A percentile compares a stretch with the other conserved stretches of the same genome.
These are phyloP conservation scores for Phengaris arion DNA, from an alignment of 2,888 invertebrate species.

Conservation along the genomic window DNA sequence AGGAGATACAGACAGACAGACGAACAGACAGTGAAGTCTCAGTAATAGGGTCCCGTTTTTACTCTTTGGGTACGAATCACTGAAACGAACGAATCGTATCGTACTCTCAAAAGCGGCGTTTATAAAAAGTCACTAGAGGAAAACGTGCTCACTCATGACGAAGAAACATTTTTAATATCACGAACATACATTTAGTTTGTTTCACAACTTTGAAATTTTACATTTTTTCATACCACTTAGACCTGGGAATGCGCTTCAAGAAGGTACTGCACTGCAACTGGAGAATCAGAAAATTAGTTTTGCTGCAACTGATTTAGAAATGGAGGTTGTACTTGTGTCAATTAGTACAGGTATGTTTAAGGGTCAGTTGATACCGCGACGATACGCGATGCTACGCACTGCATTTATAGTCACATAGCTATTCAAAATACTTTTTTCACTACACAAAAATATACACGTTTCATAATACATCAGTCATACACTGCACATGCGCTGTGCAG, in stretches of 20 bases:
- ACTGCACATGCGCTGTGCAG: no score
- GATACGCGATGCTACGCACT: no score
- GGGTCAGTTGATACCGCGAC: no score
- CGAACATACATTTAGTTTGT: constrained; percentile 18
- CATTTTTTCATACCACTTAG: background rate
- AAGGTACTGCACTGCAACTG: background rate
- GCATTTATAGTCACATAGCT: no score
- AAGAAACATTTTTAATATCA: constrained; percentile 14
- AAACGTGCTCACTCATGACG: constrained; percentile 19
- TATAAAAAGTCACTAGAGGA: constrained; percentile 13
- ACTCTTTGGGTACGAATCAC: no score
- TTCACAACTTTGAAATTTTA: background rate
- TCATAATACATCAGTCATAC: no score
- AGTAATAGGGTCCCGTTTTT: no score
- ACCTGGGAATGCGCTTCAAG: background rate
- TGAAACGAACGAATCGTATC: background rate
- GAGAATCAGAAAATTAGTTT: constrained; percentile 4
- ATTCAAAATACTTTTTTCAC: no score
- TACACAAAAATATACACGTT: no score
- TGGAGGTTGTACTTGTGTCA: background rate
- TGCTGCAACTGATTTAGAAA: background rate
- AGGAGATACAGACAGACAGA: no score
- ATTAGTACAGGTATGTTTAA: no score
- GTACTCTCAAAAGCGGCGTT: background rate
- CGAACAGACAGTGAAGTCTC: no score